Evolutionary conservation across 2,113 vertebrate genomes (phyloP).

Genomic region (Capreolus pygargus): DNA sequence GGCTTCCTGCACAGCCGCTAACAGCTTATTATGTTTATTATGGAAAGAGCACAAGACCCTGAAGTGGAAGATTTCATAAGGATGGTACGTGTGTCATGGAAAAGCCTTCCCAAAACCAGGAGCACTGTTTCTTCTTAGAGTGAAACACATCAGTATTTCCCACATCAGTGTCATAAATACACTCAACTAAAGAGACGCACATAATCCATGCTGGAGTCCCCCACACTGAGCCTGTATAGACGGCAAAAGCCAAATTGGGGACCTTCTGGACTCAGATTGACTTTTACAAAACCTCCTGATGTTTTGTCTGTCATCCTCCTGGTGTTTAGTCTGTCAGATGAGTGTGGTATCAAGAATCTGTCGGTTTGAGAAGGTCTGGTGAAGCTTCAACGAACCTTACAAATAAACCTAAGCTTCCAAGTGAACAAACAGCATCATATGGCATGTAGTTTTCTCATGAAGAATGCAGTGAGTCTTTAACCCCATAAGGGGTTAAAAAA

Average conservation of each 20-base stretch:
- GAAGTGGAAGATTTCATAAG: neutral
- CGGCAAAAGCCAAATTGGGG: neutral
- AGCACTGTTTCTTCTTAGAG: neutral
- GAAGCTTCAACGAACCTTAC: neutral
- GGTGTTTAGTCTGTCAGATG: neutral
- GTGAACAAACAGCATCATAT: neutral
- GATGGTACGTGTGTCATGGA: neutral
- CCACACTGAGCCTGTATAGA: neutral
- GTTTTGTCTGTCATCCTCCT: neutral
- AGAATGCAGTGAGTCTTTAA: neutral
- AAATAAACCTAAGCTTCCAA: neutral
- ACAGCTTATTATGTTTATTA: neutral
- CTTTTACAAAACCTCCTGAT: neutral
- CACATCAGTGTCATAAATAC: neutral
- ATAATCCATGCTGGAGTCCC: neutral
- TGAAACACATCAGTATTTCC: neutral
- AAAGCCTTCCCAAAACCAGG: neutral
- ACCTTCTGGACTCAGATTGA: neutral
- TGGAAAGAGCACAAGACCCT: neutral
- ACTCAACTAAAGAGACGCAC: neutral
- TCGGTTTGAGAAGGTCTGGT: neutral
- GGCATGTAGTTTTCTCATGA: neutral
- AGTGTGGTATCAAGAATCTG: neutral
- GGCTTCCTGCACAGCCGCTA: neutral
- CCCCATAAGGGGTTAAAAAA: neutral